A percentile compares a stretch with the other conserved stretches of the same genome.
Evolutionary conservation across 2,888 invertebrate species (phyloP).

Genomic region (Folsomia manolachei): DNA sequence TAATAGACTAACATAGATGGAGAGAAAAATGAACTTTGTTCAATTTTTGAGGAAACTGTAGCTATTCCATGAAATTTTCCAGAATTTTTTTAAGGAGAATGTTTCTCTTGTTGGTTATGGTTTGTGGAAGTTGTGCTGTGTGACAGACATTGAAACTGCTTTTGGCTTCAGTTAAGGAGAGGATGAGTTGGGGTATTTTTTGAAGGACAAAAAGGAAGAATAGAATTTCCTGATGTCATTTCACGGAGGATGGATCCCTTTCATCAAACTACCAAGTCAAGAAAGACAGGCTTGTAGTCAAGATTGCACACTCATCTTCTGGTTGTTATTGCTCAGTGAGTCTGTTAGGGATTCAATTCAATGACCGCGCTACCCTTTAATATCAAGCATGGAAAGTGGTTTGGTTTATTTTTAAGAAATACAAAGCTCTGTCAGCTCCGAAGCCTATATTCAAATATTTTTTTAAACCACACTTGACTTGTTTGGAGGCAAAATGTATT

Average conservation of each 20-base stretch:
- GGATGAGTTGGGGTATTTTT: neutral
- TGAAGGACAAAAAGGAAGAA: slow-evolving; percentile 18
- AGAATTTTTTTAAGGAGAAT: neutral
- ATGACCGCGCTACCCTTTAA: neutral
- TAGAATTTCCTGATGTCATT: slow-evolving; percentile 30
- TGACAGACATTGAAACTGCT: neutral
- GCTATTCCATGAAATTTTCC: neutral
- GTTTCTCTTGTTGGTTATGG: neutral
- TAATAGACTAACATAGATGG: neutral
- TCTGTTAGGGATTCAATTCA: neutral
- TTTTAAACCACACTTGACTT: too few species aligned
- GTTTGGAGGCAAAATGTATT: too few species aligned
- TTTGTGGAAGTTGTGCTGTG: neutral
- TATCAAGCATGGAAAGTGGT: too few species aligned
- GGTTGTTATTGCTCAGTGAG: neutral
- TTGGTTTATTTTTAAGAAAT: neutral
- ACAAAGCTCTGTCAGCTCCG: too few species aligned
- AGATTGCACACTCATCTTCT: neutral
- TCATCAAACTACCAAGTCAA: neutral
- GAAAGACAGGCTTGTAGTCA: slow-evolving; percentile 1
- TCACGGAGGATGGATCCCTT: slow-evolving; percentile 29
- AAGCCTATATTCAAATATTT: too few species aligned
- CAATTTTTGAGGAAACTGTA: neutral
- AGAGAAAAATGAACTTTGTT: neutral
- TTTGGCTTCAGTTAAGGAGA: too few species aligned